phyloP scores from a whole-genome alignment of 2,797 vertebrate genomes.

The Lates japonicus region DNA sequence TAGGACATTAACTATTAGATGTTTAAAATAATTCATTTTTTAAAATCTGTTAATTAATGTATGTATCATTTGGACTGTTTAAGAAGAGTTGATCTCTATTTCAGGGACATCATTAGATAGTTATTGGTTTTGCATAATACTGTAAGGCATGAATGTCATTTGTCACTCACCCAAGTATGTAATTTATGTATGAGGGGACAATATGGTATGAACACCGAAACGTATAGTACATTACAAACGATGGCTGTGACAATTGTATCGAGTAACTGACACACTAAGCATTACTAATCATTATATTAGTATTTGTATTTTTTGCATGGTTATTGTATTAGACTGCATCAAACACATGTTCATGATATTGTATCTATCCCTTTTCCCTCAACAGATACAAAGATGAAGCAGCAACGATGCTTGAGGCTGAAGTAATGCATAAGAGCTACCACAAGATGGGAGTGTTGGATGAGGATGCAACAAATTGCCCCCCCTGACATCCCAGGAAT shows the following conservation, averaged over 20 bases:
- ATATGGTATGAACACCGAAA: too few species aligned
- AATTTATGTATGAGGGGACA: not conserved
- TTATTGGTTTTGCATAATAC: not conserved
- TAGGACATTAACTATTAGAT: not conserved
- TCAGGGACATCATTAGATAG: not conserved
- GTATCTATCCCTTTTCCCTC: too few species aligned
- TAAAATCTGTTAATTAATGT: not conserved
- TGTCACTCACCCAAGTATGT: not conserved
- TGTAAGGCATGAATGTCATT: not conserved
- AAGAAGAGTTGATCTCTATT: not conserved
- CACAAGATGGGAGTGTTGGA: conserved; percentile 66
- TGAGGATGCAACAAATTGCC: not conserved
- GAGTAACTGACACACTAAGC: not conserved
- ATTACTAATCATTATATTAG: not conserved
- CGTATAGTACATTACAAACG: not conserved
- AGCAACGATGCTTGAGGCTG: not conserved
- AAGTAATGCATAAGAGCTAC: not conserved
- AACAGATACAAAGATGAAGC: not conserved
- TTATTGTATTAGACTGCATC: not conserved
- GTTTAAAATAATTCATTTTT: not conserved
- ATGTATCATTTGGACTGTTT: too few species aligned
- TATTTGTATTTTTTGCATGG: not conserved
- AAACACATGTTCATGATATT: not conserved
- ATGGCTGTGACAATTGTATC: not conserved
- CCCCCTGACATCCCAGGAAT: conserved; percentile 14